Evolutionary conservation across 2,797 vertebrate species (phyloP), one percentile per base, ranked within the genome.

Genomic region (Enteromius argenteus): DNA sequence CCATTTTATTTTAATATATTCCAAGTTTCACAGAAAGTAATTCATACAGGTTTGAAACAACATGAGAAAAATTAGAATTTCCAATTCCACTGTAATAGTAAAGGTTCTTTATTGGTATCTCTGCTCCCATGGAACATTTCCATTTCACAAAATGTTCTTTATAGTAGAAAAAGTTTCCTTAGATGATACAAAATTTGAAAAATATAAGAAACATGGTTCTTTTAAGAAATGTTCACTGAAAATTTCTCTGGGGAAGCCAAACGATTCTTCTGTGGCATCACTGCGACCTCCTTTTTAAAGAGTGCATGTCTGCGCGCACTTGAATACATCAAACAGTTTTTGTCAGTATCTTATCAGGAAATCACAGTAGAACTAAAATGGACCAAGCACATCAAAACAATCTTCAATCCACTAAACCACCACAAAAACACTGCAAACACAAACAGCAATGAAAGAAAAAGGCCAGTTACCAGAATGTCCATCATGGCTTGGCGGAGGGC

Each of bases 391-490:
- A 77, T 30, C 75, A 67, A 32, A 67, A 64, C 17, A 23, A 44
- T 49, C 68, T 44, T 42, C 11, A 37, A 51, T 27, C 67, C 51
- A 53, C 60, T 37, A 19, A 74, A 84, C 73, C 85, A 67, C 53
- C 56, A 46, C 62, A 80, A 83, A 66, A 60, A 85, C 44, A 71
- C 30, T 19, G 51, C 82, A 85, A 84, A 81, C 79, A 79, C 56
- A 53, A 84, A 60, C 49, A 74, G 66, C 75, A 79, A 75, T 68
- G 66, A 69, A 73, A 78, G 62, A 86, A 76, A 83, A 73, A 42
- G 60, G 75, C 71, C 84, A 53, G 91, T 94, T 95, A 95, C 95
- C 94, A 95, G 94, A 64, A 93, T 90, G 87, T 95, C 95, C 90
- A 93, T 93, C 94, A 95, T 95, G 91, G 92, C 82, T 91, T 62